Base-by-base conservation (phyloP, 2,113 vertebrate species). In the Myotis brandtii region DNA sequence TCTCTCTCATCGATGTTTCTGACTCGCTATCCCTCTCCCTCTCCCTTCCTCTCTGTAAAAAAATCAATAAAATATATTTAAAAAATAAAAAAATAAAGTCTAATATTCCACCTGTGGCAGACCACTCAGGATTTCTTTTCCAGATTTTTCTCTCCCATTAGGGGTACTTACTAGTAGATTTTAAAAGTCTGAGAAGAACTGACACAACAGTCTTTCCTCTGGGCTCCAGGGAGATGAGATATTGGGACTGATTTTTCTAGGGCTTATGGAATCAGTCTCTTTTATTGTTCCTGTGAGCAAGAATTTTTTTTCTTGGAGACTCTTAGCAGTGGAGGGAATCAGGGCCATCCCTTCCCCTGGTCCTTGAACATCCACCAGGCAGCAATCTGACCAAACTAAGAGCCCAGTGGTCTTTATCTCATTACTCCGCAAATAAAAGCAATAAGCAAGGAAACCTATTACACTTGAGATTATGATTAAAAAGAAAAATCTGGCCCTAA, bases 351-450 rank as follows among this genome's bases (percentile, higher is more conserved):
- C 85, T 80, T 83, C 11, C 17, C 43, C n/a, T 79, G 40, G 50
- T 62, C 76, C 21, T 86, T 94, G 27, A 92, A 23, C 9, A 83
- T 88, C 40, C 23, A 86, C 14, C 34, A 85, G 56, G 23, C 40
- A 89, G 5, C 7, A 77, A 13, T 43, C 83, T 95, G 37, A 64
- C 62, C 52, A 76, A 84, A 52, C 46, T 62, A 56, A 89, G 37
- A 20, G 52, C 14, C 92, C 12, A 62, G 30, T n/a, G 20, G 25
- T 30, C 70, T 5, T 77, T 83, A 40, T 92, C 18, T 93, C 34
- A 59, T 64, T 64, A 66, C 48, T 86, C 37, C 75, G 50, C 72
- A 96, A 85, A 92, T 11, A 62, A 94, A 95, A 95, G 37, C 69
- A 89, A 23, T 69, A 82, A 48, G 4, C 79, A 91, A 70, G 64